phyloP scores from a whole-genome alignment of 2,888 invertebrate species.

The Homarus gammarus region DNA sequence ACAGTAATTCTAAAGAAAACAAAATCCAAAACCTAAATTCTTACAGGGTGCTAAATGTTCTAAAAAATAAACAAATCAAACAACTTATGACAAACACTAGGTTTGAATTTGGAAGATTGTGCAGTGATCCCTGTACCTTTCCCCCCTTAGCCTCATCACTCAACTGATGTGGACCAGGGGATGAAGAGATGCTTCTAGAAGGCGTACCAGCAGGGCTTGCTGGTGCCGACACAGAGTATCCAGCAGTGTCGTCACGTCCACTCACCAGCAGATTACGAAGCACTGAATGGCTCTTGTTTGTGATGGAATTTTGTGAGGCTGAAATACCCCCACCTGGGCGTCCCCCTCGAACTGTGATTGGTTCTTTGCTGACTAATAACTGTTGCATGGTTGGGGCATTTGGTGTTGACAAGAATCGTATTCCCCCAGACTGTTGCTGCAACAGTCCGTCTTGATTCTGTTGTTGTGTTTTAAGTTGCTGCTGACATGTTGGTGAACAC shows the following conservation, averaged over 20 bases:
- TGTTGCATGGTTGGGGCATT: constrained; percentile 73
- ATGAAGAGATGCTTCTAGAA: constrained; percentile 45
- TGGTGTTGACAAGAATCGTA: constrained; percentile 63
- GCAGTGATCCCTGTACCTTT: constrained; percentile 67
- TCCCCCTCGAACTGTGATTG: constrained; percentile 67
- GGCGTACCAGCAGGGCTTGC: constrained; percentile 44
- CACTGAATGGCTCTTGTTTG: constrained; percentile 81
- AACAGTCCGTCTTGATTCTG: constrained; percentile 18
- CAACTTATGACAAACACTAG: constrained; percentile 46
- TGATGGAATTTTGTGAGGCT: constrained; percentile 20
- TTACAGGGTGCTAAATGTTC: constrained; percentile 62
- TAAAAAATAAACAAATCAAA: constrained; percentile 60
- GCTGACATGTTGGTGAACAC: constrained; percentile 41
- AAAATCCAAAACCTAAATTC: constrained; percentile 23
- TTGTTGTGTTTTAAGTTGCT: background rate
- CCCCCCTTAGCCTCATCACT: constrained; percentile 54
- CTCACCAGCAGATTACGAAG: constrained; percentile 96
- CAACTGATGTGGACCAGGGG: constrained; percentile 38
- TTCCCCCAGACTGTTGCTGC: constrained; percentile 31
- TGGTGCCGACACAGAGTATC: constrained; percentile 82
- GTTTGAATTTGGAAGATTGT: constrained; percentile 55
- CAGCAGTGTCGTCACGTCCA: constrained; percentile 96
- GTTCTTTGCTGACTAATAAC: constrained; percentile 73
- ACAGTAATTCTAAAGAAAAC: constrained; percentile 23
- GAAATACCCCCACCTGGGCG: constrained; percentile 47